Conservation (phyloP, 2,113 vertebrate genomes). For the Oxyura jamaicensis region DNA sequence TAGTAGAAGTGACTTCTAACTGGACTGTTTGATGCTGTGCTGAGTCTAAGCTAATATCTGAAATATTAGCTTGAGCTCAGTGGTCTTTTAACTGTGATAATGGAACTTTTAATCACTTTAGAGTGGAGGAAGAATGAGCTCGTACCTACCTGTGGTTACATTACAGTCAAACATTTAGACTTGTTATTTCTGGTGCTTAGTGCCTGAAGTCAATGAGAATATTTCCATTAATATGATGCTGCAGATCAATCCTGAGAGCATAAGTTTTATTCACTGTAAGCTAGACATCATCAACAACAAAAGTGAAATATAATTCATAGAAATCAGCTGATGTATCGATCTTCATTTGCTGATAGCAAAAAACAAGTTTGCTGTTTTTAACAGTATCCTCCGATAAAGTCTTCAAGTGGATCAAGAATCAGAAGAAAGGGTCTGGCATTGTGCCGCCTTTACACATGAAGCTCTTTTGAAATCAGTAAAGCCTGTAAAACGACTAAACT, state of each 20-base stretch:
- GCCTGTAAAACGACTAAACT: neutral
- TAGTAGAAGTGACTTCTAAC: neutral
- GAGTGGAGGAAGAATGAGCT: neutral
- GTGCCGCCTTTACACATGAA: neutral
- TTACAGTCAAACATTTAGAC: neutral
- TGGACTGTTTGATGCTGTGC: neutral
- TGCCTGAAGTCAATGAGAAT: neutral
- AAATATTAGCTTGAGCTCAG: neutral
- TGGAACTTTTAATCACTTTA: neutral
- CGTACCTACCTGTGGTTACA: neutral
- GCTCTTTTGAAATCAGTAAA: neutral
- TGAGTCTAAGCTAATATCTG: neutral
- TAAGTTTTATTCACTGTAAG: neutral
- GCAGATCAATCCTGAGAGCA: neutral
- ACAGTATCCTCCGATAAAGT: neutral
- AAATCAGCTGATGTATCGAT: slow-evolving; percentile 13
- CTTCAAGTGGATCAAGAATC: neutral
- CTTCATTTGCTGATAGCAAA: neutral
- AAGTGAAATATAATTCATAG: slow-evolving; percentile 41
- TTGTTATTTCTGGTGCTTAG: slow-evolving; percentile 1
- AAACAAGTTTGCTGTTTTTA: neutral
- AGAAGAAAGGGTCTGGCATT: neutral
- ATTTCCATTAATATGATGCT: slow-evolving; percentile 3
- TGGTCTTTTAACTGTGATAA: neutral
- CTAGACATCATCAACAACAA: neutral